These are phyloP conservation scores for Vesta saturnalis DNA, from an alignment of 2,888 invertebrate genomes.

Conservation along the genomic window DNA sequence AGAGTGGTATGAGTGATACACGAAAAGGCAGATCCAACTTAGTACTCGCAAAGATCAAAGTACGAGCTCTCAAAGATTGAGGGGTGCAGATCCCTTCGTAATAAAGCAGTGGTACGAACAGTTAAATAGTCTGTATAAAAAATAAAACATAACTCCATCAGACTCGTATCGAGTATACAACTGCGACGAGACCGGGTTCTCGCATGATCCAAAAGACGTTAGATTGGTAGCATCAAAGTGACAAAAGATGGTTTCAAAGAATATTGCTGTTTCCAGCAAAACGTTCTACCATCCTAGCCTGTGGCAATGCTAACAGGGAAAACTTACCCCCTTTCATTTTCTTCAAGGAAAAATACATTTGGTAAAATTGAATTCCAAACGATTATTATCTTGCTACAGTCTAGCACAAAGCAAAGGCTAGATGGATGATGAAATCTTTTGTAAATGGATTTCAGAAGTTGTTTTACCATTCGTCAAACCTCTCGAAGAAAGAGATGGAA, in stretches of 20 bases:
- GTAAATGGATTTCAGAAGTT: not conserved
- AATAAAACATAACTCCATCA: slow-evolving; percentile 10
- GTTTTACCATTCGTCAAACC: not conserved
- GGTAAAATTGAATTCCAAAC: slow-evolving; percentile 8
- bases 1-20: too few relatives aligned
- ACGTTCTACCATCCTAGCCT: slow-evolving; percentile 14
- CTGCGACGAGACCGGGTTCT: too few relatives aligned
- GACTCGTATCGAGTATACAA: not conserved
- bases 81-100: too few relatives aligned
- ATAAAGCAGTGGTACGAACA: not conserved
- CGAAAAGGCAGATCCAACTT: too few relatives aligned
- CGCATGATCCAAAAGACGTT: slow-evolving; percentile 13
- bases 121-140: slow-evolving; percentile 8
- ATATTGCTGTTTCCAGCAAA: slow-evolving; percentile 19
- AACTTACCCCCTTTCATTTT: slow-evolving; percentile 14
- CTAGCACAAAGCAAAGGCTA: not conserved
- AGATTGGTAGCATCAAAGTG: slow-evolving; percentile 14
- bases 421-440: not conserved
- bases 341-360: not conserved
- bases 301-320: slow-evolving; percentile 4
- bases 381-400: too few relatives aligned
- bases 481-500: too few relatives aligned
- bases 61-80: too few relatives aligned
- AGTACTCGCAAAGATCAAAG: not conserved
- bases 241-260: too few relatives aligned